Conservation (phyloP, 1,140 invertebrate genomes). For the Drosophila nikananu region DNA sequence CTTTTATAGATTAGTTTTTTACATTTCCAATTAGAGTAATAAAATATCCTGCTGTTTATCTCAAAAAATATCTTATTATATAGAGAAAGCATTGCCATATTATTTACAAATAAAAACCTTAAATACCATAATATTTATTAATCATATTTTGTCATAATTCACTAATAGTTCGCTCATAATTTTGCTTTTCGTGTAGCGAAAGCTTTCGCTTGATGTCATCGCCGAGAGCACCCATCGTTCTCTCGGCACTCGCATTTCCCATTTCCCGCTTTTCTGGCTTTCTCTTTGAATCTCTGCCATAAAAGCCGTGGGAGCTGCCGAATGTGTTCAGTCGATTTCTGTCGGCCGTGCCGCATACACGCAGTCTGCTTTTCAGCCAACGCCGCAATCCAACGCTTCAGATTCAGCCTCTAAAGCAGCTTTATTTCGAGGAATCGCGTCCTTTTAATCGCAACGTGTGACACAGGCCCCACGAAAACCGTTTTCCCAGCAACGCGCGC, state of each 20-base stretch:
- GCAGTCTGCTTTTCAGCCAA: constrained; percentile 61
- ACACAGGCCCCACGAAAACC: constrained; percentile 13
- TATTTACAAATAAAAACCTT: background rate
- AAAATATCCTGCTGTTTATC: background rate
- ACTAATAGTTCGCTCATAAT: background rate
- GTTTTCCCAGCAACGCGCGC: constrained; percentile 47
- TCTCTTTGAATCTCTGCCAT: constrained; percentile 24
- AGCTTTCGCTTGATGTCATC: constrained; percentile 55
- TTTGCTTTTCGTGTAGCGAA: constrained; percentile 19
- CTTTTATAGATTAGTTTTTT: background rate
- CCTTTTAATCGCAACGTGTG: constrained; percentile 51
- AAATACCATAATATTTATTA: background rate
- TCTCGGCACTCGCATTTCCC: constrained; percentile 29
- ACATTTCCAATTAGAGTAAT: background rate
- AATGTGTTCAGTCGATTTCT: constrained; percentile 77
- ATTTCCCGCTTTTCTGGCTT: constrained; percentile 10
- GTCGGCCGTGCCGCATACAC: constrained; percentile 82
- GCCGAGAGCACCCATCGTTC: constrained; percentile 13
- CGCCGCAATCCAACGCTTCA: constrained; percentile 18
- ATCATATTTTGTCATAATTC: too few species aligned
- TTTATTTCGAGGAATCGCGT: constrained; percentile 13
- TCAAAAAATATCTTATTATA: background rate
- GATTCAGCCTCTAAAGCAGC: constrained; percentile 23
- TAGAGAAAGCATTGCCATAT: background rate
- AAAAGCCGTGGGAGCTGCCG: constrained; percentile 52